Conservation (phyloP, 2,888 invertebrate species). For the Acleris emargana region DNA sequence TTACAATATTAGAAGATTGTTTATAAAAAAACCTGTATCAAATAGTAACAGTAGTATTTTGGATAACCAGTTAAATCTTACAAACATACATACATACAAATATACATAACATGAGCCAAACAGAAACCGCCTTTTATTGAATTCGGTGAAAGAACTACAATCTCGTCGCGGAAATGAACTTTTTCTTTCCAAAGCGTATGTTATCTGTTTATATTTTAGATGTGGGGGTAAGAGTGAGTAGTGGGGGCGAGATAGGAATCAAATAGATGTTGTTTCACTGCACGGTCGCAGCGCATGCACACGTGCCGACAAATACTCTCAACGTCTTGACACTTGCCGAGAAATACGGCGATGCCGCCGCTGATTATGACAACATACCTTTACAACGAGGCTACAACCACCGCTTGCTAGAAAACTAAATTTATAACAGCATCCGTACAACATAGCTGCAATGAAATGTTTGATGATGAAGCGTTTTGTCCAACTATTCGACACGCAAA, state of each 20-base stretch:
- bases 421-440: too few species aligned
- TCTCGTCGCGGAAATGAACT: constrained; percentile 68
- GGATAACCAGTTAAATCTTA: too few species aligned
- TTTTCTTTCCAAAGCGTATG: constrained; percentile 71
- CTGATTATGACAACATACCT: constrained; percentile 20
- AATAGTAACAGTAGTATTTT: too few species aligned
- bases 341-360: constrained; percentile 17
- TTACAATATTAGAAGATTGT: too few species aligned
- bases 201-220: constrained; percentile 77
- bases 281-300: constrained; percentile 75
- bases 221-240: constrained; percentile 46
- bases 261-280: constrained; percentile 83
- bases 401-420: too few species aligned
- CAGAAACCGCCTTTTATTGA: too few species aligned
- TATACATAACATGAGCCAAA: too few species aligned
- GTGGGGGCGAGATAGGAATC: constrained; percentile 77
- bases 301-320: constrained; percentile 68
- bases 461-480: constrained; percentile 30
- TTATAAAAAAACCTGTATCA: too few species aligned
- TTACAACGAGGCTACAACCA: background rate
- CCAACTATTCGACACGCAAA: constrained; percentile 25
- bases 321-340: constrained; percentile 71
- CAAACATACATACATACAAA: too few species aligned
- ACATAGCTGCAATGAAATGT: background rate
- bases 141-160: constrained; percentile 50